These are phyloP conservation scores for Melinaea marsaeus DNA, from an alignment of 2,888 invertebrate genomes.

Conservation along the genomic window DNA sequence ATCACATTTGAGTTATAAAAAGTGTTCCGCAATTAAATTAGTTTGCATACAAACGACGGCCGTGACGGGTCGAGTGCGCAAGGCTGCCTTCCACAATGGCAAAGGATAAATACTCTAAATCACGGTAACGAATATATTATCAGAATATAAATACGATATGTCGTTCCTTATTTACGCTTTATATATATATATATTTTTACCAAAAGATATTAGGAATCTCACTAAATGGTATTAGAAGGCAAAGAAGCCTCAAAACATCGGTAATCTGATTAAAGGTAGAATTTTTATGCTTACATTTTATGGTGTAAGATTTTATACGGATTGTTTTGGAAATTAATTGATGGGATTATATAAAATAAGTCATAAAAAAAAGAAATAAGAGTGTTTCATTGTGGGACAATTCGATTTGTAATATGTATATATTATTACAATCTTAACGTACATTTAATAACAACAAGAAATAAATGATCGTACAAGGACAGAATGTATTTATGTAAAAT, in stretches of 20 bases:
- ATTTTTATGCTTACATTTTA: background rate
- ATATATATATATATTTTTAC: background rate
- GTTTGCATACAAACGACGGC: slow-evolving; percentile 40
- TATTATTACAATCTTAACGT: too few species aligned
- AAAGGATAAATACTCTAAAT: slow-evolving; percentile 19
- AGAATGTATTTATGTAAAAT: background rate
- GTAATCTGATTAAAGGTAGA: background rate
- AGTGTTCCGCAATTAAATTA: slow-evolving; percentile 50
- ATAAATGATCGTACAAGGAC: too few species aligned
- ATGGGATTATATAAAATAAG: background rate
- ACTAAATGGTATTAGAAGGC: background rate
- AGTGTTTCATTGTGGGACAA: too few species aligned
- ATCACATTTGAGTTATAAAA: slow-evolving; percentile 35
- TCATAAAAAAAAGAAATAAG: too few species aligned
- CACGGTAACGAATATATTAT: slow-evolving; percentile 12
- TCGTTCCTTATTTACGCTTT: background rate
- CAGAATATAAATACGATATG: background rate
- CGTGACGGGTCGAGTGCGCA: slow-evolving; percentile 35
- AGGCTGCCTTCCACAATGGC: slow-evolving; percentile 27
- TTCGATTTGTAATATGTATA: too few species aligned
- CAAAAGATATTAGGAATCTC: slow-evolving; percentile 1
- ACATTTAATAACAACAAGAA: too few species aligned
- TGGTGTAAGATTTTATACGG: background rate
- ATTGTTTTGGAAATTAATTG: background rate
- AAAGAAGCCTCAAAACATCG: slow-evolving; percentile 1